Evolutionary conservation across 1,140 invertebrate species (phyloP).

Genomic region (Brachionus plicatilis): DNA sequence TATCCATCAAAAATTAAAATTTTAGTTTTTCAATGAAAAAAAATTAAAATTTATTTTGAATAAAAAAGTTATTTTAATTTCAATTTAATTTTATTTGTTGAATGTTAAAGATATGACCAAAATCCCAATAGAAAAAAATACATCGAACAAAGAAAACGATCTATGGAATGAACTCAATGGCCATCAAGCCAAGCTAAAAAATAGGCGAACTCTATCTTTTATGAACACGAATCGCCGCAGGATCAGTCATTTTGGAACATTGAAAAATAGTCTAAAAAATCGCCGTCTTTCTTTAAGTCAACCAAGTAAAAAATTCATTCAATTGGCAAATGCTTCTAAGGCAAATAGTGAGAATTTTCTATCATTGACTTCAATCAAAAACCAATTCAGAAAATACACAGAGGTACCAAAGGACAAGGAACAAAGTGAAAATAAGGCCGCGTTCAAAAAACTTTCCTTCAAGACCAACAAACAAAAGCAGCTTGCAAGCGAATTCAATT

Average conservation of each 20-base stretch:
- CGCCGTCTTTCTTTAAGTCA: background rate
- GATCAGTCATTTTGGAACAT: background rate
- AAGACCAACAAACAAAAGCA: conserved; percentile 16
- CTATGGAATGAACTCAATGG: background rate
- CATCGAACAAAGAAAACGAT: background rate
- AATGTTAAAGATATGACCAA: background rate
- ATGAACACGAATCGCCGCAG: background rate
- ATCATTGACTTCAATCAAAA: conserved; percentile 8
- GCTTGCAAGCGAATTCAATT: background rate
- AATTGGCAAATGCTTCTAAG: background rate
- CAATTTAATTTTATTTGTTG: background rate
- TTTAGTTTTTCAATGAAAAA: background rate
- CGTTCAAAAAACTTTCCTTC: background rate
- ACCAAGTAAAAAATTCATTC: background rate
- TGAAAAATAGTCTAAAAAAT: background rate
- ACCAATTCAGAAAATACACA: background rate
- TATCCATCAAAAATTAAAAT: too few species aligned
- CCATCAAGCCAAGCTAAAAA: background rate
- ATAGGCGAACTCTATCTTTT: conserved; percentile 6
- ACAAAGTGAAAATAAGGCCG: background rate
- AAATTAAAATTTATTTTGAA: background rate
- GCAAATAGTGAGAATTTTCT: background rate
- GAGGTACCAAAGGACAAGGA: background rate
- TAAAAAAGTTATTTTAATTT: background rate
- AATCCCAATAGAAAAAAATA: conserved; percentile 5